These are phyloP conservation scores for Florisuga fusca DNA, from an alignment of 2,797 vertebrate genomes.

Conservation along the genomic window DNA sequence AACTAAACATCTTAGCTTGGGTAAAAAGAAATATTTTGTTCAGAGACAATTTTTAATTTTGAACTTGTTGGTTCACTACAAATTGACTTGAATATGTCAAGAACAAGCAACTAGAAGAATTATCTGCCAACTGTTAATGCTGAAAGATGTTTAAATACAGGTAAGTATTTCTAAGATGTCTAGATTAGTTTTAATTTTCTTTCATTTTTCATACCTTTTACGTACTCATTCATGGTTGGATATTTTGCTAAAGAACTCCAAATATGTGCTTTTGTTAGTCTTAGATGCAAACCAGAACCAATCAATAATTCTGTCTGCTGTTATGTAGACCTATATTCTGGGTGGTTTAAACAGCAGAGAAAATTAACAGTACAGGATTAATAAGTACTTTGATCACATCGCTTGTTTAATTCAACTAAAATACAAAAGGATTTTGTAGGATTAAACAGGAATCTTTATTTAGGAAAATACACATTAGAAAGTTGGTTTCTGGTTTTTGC, in stretches of 20 bases:
- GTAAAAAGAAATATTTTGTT: neutral
- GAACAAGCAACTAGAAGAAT: neutral
- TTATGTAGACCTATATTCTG: neutral
- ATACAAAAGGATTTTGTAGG: neutral
- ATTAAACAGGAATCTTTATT: neutral
- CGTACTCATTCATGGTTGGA: neutral
- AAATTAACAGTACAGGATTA: neutral
- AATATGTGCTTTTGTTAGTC: neutral
- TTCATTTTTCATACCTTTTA: neutral
- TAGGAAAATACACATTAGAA: neutral
- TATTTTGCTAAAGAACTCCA: neutral
- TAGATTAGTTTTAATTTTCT: neutral
- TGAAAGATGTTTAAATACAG: neutral
- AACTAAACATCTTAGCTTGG: neutral
- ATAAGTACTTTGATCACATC: neutral
- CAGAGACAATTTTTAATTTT: neutral
- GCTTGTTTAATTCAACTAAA: conserved; percentile 25
- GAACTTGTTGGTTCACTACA: neutral
- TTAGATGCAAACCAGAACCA: neutral
- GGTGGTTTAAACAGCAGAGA: neutral
- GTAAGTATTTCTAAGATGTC: neutral
- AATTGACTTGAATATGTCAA: neutral
- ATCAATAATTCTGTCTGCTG: conserved; percentile 39
- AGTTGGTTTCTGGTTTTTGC: neutral
- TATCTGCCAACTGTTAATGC: neutral